Base-by-base conservation (phyloP, 2,888 invertebrate species). In the Mesodorylaimus sp. region DNA sequence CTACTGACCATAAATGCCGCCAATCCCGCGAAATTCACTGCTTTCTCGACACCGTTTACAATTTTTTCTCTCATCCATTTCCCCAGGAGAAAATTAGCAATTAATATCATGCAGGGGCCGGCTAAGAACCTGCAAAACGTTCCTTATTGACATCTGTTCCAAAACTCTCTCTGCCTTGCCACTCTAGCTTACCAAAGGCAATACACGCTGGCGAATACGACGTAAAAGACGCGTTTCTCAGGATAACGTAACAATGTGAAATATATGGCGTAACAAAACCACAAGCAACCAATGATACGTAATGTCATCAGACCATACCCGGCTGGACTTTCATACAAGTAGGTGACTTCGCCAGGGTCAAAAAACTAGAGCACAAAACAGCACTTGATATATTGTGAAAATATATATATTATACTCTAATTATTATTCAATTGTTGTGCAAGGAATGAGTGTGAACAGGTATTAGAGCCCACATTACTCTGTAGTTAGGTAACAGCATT, bases 301-400 rank as follows among this genome's bases (percentile, higher is more conserved):
- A 88, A 67, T 2, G 76, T 73, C 10, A 87, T 77, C 3, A 89
- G 70, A 0, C 80, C 80, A 60, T 85, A 84, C 0, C 89, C 89
- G 0, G 87, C 83, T 0, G 83, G 81, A 39, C 85, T 85, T 69
- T 91, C 88, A 62, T 87, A 89, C 1, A 86, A 67, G 63, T 89
- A 88, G 13, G 87, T 66, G 0, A 91, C 88, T 67, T 82, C 76
- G 1, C 87, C 89, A 0, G 88, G 86, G 68, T 89, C 89, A 64
- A 88, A 88, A 1, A 79, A 77, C 82, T 83, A 66, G 0, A 65
- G 63, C 57, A 54, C 55, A 52, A 56, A n/a, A n/a, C n/a, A n/a
- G n/a, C n/a, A n/a, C n/a, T n/a, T n/a, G n/a, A n/a, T n/a, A n/a
- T n/a, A n/a, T n/a, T n/a, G n/a, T n/a, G n/a, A n/a, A n/a, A n/a